Conservation (phyloP, 1,140 invertebrate species). For the Plutomurus gul region DNA sequence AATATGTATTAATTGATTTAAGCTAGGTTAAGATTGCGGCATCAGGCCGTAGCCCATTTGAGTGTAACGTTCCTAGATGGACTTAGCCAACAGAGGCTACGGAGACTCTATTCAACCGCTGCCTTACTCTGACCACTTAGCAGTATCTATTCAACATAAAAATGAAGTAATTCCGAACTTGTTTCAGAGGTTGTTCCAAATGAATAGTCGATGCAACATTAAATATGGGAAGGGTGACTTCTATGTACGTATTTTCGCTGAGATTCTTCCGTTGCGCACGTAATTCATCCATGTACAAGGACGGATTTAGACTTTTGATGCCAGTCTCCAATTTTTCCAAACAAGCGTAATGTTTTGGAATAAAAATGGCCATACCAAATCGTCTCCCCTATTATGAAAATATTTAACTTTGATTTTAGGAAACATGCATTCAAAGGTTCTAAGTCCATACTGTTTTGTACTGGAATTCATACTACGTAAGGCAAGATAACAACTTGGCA, state of each 20-base stretch:
- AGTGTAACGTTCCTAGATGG: too few relatives aligned
- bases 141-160: background rate
- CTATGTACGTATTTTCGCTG: background rate
- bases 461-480: background rate
- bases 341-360: background rate
- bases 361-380: background rate
- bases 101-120: too few relatives aligned
- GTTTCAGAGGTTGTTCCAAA: constrained; percentile 2
- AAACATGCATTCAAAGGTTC: too few relatives aligned
- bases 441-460: too few relatives aligned
- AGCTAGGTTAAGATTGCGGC: too few relatives aligned
- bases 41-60: too few relatives aligned
- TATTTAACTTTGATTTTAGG: too few relatives aligned
- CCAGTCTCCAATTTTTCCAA: background rate
- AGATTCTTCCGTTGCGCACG: background rate
- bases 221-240: background rate
- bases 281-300: background rate
- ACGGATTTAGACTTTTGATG: background rate
- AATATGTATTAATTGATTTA: too few relatives aligned
- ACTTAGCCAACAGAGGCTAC: too few relatives aligned
- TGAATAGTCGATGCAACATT: background rate
- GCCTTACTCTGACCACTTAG: background rate
- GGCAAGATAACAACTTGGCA: background rate
- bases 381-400: background rate
- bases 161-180: background rate